Evolutionary conservation across 2,888 invertebrate species (phyloP), one percentile per base, ranked within the genome.

Genomic region (Gymnoscelis rufifasciata): DNA sequence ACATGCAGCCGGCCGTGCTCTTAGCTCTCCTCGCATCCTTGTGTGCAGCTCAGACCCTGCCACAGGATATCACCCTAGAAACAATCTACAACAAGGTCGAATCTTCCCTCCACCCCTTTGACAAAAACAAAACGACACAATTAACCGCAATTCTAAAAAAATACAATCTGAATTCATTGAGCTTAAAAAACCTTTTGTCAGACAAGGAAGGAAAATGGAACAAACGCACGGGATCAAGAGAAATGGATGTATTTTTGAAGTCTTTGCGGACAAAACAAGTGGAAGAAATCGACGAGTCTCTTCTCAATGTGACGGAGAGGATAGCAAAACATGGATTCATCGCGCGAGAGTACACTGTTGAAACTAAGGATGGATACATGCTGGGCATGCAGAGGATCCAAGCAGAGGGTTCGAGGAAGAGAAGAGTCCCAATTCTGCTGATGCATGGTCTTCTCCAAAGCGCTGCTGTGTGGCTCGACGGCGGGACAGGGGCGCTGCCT

Each of bases 391-490:
- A 80, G 45, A 64, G 76, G 28, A 67, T 81, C 28, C 47, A 35
- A 1, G 59, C 60, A 11, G 64, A 68, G 0, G 71, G 43, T 3
- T 28, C 4, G 24, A n/a, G 3, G 4, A 14, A 23, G 49, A 0
- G 50, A 33, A 23, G 48, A 3, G 65, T 70, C 0, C 83, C 83
- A 0, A 75, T 82, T 7, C 35, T 84, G 3, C 57, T 83, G n/a
- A 72, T 78, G 72, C 83, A 81, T 45, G 83, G 83, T 4, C 54
- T 83, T 2, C 64, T 83, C 0, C 66, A 64, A 33, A 77, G 76
- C 44, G 66, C 80, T 0, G 76, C 78, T 10, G 55, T 64, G 1
- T 83, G 70, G 68, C 50, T 79, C 1, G 78, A 77, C 8, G 71
- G 81, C 0, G 83, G 82, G 0, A 72, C 79, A 0, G 33, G 23